Conservation (phyloP, 2,113 vertebrate genomes). For the Talpa occidentalis region DNA sequence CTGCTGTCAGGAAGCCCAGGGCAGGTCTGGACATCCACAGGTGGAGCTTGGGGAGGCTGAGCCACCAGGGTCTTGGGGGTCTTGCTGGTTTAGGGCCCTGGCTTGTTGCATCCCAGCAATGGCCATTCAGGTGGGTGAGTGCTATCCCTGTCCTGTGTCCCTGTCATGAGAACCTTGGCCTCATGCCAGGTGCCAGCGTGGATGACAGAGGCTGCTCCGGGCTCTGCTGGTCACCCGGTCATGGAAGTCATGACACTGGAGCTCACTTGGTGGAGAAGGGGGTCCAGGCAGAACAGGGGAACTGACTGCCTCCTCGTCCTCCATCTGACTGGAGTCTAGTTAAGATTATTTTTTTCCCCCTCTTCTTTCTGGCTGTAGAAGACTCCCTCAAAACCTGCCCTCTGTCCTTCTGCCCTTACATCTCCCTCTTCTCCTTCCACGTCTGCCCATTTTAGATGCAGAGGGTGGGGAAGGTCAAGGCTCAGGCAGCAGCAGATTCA, state of each 20-base stretch:
- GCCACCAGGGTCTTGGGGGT: background rate
- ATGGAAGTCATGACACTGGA: background rate
- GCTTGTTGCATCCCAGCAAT: background rate
- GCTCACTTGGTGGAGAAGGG: background rate
- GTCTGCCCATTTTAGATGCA: background rate
- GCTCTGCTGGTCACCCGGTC: background rate
- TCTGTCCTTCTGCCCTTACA: background rate
- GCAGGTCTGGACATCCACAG: background rate
- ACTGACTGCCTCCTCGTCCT: background rate
- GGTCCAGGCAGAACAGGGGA: fast-evolving
- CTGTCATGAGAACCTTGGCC: background rate
- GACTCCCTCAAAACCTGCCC: background rate
- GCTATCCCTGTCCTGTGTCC: background rate
- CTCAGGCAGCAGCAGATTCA: background rate
- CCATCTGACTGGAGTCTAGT: background rate
- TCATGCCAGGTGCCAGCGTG: too few species aligned
- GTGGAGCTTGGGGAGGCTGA: too few species aligned
- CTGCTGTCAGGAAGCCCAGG: background rate
- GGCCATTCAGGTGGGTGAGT: background rate
- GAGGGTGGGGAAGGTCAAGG: background rate
- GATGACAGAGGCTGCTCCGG: background rate
- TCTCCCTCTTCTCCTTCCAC: background rate
- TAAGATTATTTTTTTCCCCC: background rate
- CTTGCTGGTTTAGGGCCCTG: background rate
- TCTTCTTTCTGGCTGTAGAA: background rate